Percentiles rank a stretch among this genome's conserved stretches.
These are phyloP conservation scores for Trypoxylon attenuatum DNA, from an alignment of 2,888 invertebrate species.

Conservation along the genomic window DNA sequence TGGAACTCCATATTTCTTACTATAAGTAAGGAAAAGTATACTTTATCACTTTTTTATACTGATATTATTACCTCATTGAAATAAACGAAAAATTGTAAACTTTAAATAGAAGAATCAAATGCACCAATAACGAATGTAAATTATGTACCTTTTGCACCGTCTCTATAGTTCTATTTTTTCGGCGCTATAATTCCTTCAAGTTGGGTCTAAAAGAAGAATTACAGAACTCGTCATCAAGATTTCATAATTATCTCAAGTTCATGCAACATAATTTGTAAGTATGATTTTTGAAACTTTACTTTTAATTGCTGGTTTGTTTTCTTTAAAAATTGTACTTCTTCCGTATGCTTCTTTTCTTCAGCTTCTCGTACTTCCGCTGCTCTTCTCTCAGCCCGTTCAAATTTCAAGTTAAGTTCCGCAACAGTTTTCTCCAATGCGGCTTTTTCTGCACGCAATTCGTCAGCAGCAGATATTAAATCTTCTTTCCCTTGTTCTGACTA, in stretches of 20 bases:
- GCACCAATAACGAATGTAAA: neutral
- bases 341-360: constrained; percentile 93
- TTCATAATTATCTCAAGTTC: too few relatives aligned
- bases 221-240: neutral
- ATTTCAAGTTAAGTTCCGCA: constrained; percentile 81
- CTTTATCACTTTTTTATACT: constrained; percentile 14
- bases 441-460: constrained; percentile 82
- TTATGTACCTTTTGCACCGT: neutral
- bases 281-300: constrained; percentile 74
- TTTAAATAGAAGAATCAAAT: neutral
- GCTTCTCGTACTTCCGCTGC: constrained; percentile 89
- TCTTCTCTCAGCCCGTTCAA: constrained; percentile 88
- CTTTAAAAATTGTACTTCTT: constrained; percentile 93
- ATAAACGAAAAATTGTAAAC: constrained; percentile 10
- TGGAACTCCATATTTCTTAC: too few relatives aligned
- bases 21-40: constrained; percentile 5
- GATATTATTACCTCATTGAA: constrained; percentile 7
- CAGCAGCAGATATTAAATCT: constrained; percentile 85
- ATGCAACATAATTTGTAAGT: neutral
- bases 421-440: constrained; percentile 76
- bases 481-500: constrained; percentile 92
- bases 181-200: constrained; percentile 96
- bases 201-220: constrained; percentile 84
- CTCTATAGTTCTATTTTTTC: constrained; percentile 81
- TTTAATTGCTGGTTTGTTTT: constrained; percentile 96